phyloP scores from a whole-genome alignment of 2,888 invertebrate genomes.

The Stenodera caucasica region DNA sequence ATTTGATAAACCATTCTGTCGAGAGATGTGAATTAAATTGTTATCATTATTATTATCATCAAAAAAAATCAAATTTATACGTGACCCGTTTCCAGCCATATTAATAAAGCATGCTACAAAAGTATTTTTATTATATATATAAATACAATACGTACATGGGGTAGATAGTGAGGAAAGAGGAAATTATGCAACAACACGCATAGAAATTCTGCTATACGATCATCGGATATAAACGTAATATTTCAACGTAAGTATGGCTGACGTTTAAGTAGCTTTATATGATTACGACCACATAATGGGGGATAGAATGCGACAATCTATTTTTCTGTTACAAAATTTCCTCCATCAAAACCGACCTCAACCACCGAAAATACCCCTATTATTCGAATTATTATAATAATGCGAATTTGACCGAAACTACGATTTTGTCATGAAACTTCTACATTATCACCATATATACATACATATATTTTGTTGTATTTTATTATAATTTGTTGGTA shows the following conservation, averaged over 20 bases:
- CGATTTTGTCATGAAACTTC: background rate
- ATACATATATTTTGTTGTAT: background rate
- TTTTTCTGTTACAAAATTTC: too few relatives aligned
- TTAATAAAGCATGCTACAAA: too few relatives aligned
- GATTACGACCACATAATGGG: background rate
- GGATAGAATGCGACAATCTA: too few relatives aligned
- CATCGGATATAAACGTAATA: background rate
- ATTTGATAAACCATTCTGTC: background rate
- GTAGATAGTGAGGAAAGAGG: background rate
- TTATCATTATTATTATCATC: too few relatives aligned
- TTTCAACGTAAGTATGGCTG: background rate
- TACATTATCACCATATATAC: background rate
- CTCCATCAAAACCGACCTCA: too few relatives aligned
- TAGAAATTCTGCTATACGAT: background rate
- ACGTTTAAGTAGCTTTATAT: background rate
- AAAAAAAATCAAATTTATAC: too few relatives aligned
- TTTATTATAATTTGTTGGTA: background rate
- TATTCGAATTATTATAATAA: too few relatives aligned
- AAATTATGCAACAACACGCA: conserved; percentile 1
- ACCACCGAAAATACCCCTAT: too few relatives aligned
- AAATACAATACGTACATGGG: background rate
- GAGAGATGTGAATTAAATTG: too few relatives aligned
- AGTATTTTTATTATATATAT: too few relatives aligned
- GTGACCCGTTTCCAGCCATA: too few relatives aligned
- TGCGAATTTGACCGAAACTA: too few relatives aligned